Base-by-base conservation (phyloP, 2,797 vertebrate genomes). In the Ctenopoma multispine region DNA sequence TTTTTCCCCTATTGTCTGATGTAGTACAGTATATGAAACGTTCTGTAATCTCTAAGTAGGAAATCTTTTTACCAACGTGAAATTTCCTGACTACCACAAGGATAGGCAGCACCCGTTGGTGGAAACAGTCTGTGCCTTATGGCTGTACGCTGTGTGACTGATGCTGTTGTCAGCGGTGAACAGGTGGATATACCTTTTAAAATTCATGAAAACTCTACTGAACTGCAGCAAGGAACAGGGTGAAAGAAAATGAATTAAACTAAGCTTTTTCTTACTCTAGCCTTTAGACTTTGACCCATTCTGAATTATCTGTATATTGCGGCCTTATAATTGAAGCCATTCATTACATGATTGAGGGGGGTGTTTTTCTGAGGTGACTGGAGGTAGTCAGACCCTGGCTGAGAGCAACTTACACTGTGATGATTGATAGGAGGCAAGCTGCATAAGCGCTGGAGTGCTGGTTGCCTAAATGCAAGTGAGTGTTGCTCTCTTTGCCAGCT, bases 381-480 rank as follows among this genome's bases (percentile, higher is more conserved):
- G 82, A 86, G 72, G 82, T 80, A 89, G 78, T 73, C 69, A 63
- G 70, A 81, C 78, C 81, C 68, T 68, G 67, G 86, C 89, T 88
- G 79, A 85, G 79, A 90, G 90, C 90, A 81, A 79, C 72, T 47
- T 53, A 50, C 53, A 38, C 57, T 9, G 71, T 17, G 75, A 71
- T 89, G 92, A 92, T 91, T 89, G 90, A 91, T 91, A 77, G 81
- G 70, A 84, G 50, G 73, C 47, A 15, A 83, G 79, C 65, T 75
- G 79, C 77, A 80, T 88, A 86, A 86, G 89, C n/a, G 60, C 77
- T 57, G 41, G 69, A 85, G 89, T n/a, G 60, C 77, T 53, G 34
- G 69, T 86, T 85, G 66, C 87, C 91, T 86, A 87, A 90, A 92
- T 90, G 89, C 86, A 85, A 90, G 83, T 75, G 81, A 89, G 85